Percentiles rank a stretch among this genome's conserved stretches.
These are phyloP conservation scores for sheep (Ovis aries) DNA, from an alignment of 2,113 vertebrate species.

Conservation along the genomic window ARS-UI_Ramb_v3.0 NC_056059.1:101179001-101179500, in stretches of 20 bases:
- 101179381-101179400: not conserved
- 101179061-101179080: not conserved
- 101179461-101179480: not conserved
- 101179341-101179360: not conserved
- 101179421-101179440: not conserved
- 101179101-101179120: conserved; percentile 34
- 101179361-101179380: not conserved
- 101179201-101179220: not conserved
- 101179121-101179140: conserved; percentile 18
- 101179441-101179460: not conserved
- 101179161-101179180: not conserved
- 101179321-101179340: not conserved
- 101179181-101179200: not conserved
- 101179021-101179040: not conserved
- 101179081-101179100: not conserved
- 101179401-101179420: not conserved
- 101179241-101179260: not conserved
- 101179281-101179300: not conserved
- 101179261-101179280: not conserved
- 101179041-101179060: not conserved
- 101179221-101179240: not conserved
- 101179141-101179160: conserved; percentile 19
- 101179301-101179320: not conserved
- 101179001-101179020: not conserved
- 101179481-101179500: not conserved